These are phyloP conservation scores for Drosophila kambysellisi DNA, from an alignment of 2,888 invertebrate genomes.

Conservation along the genomic window DNA sequence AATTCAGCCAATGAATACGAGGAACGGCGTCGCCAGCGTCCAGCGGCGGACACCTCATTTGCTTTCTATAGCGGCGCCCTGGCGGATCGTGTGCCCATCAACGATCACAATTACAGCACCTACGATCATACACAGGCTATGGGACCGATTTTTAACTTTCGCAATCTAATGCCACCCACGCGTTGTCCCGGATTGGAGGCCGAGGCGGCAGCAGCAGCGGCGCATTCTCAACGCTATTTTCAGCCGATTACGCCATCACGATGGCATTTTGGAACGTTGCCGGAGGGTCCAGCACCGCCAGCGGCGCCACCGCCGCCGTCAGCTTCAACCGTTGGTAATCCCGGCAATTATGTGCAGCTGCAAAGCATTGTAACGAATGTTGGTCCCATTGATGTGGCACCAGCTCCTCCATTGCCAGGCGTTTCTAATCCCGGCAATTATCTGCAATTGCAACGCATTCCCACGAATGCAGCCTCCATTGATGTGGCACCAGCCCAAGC, in stretches of 20 bases:
- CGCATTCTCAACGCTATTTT: constrained; percentile 68
- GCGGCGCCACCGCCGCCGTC: constrained; percentile 28
- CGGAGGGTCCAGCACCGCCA: constrained; percentile 32
- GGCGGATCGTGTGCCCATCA: constrained; percentile 65
- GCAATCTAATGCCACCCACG: constrained; percentile 38
- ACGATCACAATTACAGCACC: constrained; percentile 69
- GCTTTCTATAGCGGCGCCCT: constrained; percentile 70
- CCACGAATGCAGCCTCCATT: neutral
- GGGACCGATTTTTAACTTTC: constrained; percentile 39
- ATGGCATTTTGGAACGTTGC: constrained; percentile 53
- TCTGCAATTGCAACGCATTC: constrained; percentile 2
- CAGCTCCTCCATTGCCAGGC: constrained; percentile 1
- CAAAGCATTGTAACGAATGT: constrained; percentile 6
- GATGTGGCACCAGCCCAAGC: neutral
- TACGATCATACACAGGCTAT: constrained; percentile 56
- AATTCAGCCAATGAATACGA: constrained; percentile 55
- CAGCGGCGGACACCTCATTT: constrained; percentile 65
- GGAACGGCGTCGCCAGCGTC: constrained; percentile 45
- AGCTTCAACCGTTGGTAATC: constrained; percentile 2
- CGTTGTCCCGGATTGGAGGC: constrained; percentile 66
- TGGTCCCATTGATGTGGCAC: constrained; percentile 1
- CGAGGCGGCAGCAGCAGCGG: constrained; percentile 37
- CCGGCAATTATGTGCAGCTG: constrained; percentile 25
- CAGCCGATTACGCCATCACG: constrained; percentile 67
- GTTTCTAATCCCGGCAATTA: constrained; percentile 1